Conservation (phyloP, 2,113 vertebrate genomes). For the Tragelaphus buxtoni region DNA sequence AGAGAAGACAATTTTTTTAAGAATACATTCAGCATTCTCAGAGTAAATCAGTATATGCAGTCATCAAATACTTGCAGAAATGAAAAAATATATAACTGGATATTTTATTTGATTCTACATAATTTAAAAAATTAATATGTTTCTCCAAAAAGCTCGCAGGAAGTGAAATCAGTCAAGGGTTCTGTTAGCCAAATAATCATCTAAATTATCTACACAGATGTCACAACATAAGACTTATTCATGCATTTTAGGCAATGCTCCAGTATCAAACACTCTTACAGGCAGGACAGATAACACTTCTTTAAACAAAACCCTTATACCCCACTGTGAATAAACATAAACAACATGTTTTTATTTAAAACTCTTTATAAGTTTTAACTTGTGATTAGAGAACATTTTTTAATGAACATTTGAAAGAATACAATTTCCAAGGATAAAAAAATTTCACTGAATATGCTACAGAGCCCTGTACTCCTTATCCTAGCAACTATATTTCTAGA, state of each 20-base stretch:
- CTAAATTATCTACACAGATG: conserved; percentile 35
- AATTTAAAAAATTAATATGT: conserved; percentile 37
- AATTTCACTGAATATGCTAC: not conserved
- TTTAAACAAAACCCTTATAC: not conserved
- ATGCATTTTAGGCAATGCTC: conserved; percentile 12
- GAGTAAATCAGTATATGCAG: conserved; percentile 8
- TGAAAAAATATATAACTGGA: not conserved
- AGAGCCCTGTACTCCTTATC: not conserved
- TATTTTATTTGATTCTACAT: not conserved
- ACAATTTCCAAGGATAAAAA: not conserved
- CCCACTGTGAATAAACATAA: conserved; percentile 14
- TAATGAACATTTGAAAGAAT: not conserved
- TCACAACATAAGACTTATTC: not conserved
- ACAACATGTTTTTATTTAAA: conserved; percentile 16
- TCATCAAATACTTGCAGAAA: not conserved
- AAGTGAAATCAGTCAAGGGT: not conserved
- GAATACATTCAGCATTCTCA: not conserved
- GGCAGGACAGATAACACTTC: not conserved
- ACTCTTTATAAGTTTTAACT: conserved; percentile 1
- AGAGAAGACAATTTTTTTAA: not conserved
- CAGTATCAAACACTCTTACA: not conserved
- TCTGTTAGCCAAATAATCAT: conserved; percentile 30
- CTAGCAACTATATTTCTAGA: not conserved
- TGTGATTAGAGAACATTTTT: not conserved
- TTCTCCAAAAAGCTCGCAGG: not conserved